Conservation (phyloP, 2,888 invertebrate species). For the Chouioia cunea region DNA sequence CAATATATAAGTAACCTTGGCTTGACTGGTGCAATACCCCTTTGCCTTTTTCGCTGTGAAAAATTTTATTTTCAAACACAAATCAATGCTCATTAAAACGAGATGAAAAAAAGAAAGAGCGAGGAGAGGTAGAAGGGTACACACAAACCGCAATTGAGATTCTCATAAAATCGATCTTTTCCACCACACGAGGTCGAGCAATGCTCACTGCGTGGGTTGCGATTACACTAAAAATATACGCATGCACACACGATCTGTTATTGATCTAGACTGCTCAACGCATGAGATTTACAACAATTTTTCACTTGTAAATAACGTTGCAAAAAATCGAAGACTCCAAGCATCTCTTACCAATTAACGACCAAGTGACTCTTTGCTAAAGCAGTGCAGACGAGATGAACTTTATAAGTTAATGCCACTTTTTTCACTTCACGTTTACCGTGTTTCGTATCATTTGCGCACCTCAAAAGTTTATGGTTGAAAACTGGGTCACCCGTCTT, state of each 20-base stretch:
- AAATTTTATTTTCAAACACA: too few species aligned
- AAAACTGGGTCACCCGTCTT: too few species aligned
- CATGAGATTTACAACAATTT: conserved; percentile 32
- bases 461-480: too few species aligned
- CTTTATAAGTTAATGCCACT: conserved; percentile 9
- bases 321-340: not conserved
- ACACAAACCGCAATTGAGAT: conserved; percentile 9
- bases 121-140: not conserved
- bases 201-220: not conserved
- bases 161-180: conserved; percentile 9
- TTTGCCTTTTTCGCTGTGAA: too few species aligned
- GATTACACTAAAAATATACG: conserved; percentile 28
- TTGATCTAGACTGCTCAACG: conserved; percentile 24
- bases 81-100: too few species aligned
- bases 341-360: conserved; percentile 4
- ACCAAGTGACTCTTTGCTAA: conserved; percentile 1
- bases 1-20: too few species aligned
- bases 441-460: too few species aligned
- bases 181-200: conserved; percentile 9
- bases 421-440: too few species aligned
- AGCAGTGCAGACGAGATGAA: conserved; percentile 11
- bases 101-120: too few species aligned
- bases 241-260: conserved; percentile 11
- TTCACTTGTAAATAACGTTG: conserved; percentile 20
- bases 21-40: too few species aligned